Evolutionary conservation across 1,140 invertebrate genomes (phyloP).

Genomic region (Aphis craccivora): DNA sequence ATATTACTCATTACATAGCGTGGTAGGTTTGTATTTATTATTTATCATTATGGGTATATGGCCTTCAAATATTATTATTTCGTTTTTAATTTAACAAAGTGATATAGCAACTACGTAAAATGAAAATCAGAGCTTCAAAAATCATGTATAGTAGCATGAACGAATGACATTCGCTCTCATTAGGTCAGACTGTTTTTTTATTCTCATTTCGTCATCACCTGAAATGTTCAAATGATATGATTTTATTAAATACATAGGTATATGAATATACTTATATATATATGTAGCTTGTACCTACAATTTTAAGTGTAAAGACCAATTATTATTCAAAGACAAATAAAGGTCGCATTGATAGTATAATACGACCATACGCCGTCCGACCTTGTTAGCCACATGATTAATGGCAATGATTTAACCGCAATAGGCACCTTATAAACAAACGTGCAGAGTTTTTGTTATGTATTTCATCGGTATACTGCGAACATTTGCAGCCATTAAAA

Average conservation of each 20-base stretch:
- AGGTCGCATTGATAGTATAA: neutral
- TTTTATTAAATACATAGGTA: neutral
- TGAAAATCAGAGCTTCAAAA: neutral
- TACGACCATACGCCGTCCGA: neutral
- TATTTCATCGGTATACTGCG: neutral
- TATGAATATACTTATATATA: neutral
- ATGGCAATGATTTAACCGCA: neutral
- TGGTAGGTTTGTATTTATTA: neutral
- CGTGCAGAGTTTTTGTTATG: neutral
- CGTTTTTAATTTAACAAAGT: neutral
- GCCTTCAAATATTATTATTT: neutral
- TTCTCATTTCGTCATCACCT: neutral
- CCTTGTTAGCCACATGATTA: neutral
- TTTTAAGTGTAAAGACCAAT: neutral
- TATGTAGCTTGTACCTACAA: neutral
- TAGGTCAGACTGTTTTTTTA: neutral
- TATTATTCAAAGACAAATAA: neutral
- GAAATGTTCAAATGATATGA: neutral
- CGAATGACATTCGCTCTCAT: neutral
- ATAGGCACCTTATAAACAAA: neutral
- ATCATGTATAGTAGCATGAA: neutral
- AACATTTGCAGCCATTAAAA: too few relatives aligned
- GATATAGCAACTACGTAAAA: neutral
- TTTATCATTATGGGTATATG: neutral
- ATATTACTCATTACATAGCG: neutral